Evolutionary conservation across 2,113 vertebrate genomes (phyloP).

Genomic region (Indicator indicator): DNA sequence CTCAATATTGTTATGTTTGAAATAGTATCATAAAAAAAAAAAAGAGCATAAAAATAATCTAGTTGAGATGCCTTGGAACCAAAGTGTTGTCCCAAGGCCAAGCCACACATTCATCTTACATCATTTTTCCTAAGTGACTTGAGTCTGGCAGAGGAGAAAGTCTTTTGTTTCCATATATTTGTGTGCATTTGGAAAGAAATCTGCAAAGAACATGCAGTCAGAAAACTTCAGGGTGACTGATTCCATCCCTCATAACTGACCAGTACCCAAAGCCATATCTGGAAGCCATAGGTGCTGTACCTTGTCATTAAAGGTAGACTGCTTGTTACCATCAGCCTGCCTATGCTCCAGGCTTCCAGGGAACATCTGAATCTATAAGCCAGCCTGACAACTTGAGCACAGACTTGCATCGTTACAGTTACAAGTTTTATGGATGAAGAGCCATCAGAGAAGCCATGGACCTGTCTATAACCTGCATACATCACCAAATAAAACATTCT

Average conservation of each 20-base stretch:
- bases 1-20: background rate
- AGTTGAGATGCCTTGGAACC: background rate
- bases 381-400: background rate
- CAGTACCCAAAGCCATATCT: background rate
- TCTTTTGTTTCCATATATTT: background rate
- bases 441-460: background rate
- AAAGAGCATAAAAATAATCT: background rate
- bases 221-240: background rate
- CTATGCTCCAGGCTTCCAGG: background rate
- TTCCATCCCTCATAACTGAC: background rate
- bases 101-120: background rate
- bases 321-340: background rate
- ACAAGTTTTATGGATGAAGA: background rate
- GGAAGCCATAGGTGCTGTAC: background rate
- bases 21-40: background rate
- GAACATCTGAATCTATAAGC: background rate
- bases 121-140: background rate
- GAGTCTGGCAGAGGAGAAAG: background rate
- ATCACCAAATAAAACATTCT: background rate
- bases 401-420: background rate
- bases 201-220: background rate
- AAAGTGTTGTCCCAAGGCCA: background rate
- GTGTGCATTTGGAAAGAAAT: background rate
- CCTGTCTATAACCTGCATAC: background rate
- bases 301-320: too few relatives aligned